Percentiles rank a stretch among this genome's conserved stretches.
Evolutionary conservation across 2,888 invertebrate species (phyloP).

Genomic region (Conistra vaccinii): DNA sequence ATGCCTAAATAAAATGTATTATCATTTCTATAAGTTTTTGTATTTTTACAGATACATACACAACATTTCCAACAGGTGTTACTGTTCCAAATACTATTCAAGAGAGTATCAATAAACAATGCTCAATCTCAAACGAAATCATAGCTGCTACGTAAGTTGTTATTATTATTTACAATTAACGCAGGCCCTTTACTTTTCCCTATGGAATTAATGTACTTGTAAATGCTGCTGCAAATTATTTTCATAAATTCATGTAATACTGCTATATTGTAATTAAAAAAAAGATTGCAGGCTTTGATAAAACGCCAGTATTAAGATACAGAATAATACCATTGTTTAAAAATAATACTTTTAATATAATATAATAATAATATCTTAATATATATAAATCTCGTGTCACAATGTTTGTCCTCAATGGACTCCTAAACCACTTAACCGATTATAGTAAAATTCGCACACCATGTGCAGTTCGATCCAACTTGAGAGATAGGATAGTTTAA

Average conservation of each 20-base stretch:
- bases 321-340: no score
- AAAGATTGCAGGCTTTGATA: no score
- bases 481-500: no score
- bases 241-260: background rate
- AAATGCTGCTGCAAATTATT: background rate
- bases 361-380: no score
- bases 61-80: constrained; percentile 16
- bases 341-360: no score
- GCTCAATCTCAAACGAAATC: constrained; percentile 8
- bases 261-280: no score
- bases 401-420: no score
- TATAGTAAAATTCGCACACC: no score
- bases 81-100: background rate
- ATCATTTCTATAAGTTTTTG: background rate
- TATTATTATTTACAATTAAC: background rate
- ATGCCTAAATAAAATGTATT: background rate
- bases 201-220: background rate
- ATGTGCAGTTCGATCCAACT: no score
- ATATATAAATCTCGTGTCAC: no score
- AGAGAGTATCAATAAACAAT: background rate
- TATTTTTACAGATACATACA: constrained; percentile 37
- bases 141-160: constrained; percentile 25
- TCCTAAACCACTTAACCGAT: no score
- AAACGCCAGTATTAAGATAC: no score
- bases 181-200: background rate